Evolutionary conservation across 1,140 invertebrate genomes (phyloP).

Genomic region (Zaprionus ornatus): DNA sequence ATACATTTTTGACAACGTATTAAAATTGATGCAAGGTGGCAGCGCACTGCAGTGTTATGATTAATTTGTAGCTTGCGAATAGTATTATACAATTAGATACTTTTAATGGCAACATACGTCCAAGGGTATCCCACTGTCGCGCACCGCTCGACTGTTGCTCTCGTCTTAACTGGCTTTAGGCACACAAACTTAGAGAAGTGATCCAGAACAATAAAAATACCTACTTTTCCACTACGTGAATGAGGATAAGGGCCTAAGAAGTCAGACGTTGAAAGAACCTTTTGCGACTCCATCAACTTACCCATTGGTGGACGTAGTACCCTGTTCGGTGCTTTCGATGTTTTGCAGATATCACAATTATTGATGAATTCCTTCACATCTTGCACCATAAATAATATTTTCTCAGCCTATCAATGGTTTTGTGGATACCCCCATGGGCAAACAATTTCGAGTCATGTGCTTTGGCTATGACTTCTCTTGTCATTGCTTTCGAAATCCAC

Average conservation of each 20-base stretch:
- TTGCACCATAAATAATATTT: constrained; percentile 16
- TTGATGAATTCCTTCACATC: constrained; percentile 15
- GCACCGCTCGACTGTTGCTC: no score
- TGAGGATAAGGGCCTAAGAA: constrained; percentile 38
- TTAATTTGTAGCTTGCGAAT: no score
- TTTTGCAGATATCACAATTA: constrained; percentile 16
- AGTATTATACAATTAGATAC: no score
- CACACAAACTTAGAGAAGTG: constrained; percentile 37
- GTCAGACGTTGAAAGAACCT: constrained; percentile 43
- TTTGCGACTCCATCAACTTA: not conserved
- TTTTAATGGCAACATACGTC: no score
- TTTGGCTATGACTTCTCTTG: not conserved
- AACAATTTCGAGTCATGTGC: not conserved
- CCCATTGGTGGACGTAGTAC: constrained; percentile 23
- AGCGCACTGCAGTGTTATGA: no score
- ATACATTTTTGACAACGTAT: no score
- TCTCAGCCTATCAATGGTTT: constrained; percentile 18
- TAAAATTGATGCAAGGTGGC: no score
- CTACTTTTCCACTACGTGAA: constrained; percentile 16
- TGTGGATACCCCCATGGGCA: constrained; percentile 15
- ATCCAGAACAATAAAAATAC: constrained; percentile 34
- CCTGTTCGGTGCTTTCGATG: constrained; percentile 16
- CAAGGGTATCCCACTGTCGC: no score
- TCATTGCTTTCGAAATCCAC: not conserved
- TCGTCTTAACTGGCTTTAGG: constrained; percentile 31